Evolutionary conservation across 2,797 vertebrate species (phyloP), one percentile per base, ranked within the genome.

Genomic region (Limnodromus scolopaceus): DNA sequence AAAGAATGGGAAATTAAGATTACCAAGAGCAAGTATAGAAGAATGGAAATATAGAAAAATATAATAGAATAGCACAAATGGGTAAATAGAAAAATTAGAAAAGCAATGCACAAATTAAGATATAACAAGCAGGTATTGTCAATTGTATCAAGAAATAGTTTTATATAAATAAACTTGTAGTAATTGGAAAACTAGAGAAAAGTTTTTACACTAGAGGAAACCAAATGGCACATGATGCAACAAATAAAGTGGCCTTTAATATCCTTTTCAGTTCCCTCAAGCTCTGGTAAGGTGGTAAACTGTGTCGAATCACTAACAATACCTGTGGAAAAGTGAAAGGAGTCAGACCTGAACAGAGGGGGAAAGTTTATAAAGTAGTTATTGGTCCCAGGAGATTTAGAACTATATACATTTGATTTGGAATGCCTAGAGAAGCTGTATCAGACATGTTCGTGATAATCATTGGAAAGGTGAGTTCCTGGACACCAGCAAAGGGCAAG

Each of bases 191-290:
- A n/a, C 13, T 39, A 46, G 57, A 63, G 20, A 23, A 11, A 49
- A 41, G 5, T 2, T 46, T 87, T 74, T 76, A 3, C 38, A 6
- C 23, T 32, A 7, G 12, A 13, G 30, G 27, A 54, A 72, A 28
- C 14, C 6, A 38, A 4, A 2, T 54, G 39, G 23, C 15, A 46
- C 6, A 2, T 1, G 11, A 24, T 58, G 10, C 16, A 68, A 49
- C 66, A 54, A 75, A 32, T n/a, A 38, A 17, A 0, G 0, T 45
- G 32, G 8, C 12, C 7, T 38, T 81, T 63, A 15, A 75, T 66
- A 30, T 71, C 27, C 36, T 66, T 53, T 39, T 51, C 11, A 1
- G 24, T 3, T 24, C 30, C 4, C 11, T 76, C 17, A 25, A 23
- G 19, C 36, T 68, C 27, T 64, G 34, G 4, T 49, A 25, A 38